A percentile compares a stretch with the other conserved stretches of the same genome.
phyloP scores from a whole-genome alignment of 2,113 vertebrate species.

The Platysternon megacephalum region DNA sequence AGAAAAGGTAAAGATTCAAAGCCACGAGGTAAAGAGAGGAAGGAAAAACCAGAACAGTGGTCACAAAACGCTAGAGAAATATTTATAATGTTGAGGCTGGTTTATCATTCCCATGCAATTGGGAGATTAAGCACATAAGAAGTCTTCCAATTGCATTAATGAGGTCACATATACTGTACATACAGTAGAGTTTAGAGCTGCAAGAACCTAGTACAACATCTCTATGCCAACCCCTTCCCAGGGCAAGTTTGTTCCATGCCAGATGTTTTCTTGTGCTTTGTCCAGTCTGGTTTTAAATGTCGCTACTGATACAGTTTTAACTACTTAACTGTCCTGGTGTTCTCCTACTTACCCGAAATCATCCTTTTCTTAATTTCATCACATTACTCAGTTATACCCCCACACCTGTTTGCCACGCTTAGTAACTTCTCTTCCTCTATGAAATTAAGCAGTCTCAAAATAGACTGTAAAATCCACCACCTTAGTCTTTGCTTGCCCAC shows the following conservation, averaged over 20 bases:
- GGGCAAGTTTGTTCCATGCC: neutral
- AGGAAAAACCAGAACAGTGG: neutral
- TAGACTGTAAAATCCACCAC: neutral
- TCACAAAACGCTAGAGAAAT: accelerated
- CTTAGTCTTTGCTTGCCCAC: neutral
- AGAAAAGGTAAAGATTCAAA: neutral
- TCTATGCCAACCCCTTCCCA: accelerated
- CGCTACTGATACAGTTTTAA: neutral
- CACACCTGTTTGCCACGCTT: neutral
- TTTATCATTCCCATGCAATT: neutral
- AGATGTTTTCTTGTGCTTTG: neutral
- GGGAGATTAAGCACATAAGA: neutral
- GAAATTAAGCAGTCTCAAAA: neutral
- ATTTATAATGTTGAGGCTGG: neutral
- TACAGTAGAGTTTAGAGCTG: neutral
- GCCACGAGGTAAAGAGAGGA: neutral
- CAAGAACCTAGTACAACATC: neutral
- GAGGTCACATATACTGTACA: accelerated
- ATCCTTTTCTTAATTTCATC: neutral
- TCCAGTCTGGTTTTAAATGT: neutral
- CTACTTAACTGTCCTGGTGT: neutral
- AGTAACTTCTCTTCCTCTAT: neutral
- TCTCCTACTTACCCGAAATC: neutral
- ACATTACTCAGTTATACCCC: neutral
- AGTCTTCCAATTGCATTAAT: neutral